Percentiles rank a stretch among this genome's conserved stretches.
Conservation (phyloP, 2,797 vertebrate species). For the Numenius phaeopus region DNA sequence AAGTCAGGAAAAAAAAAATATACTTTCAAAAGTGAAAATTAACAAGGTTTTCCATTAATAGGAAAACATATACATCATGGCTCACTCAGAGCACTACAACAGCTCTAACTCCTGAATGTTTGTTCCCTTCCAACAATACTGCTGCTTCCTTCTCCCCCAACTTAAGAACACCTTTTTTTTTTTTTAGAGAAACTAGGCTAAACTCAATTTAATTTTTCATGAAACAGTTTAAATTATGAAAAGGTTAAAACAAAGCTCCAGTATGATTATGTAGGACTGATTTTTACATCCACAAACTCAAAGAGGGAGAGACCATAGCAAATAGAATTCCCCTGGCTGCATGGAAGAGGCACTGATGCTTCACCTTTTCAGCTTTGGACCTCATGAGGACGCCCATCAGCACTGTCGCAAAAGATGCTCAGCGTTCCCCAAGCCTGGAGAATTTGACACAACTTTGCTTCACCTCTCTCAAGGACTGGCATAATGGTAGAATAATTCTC, state of each 20-base stretch:
- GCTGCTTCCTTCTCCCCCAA: not conserved
- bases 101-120: not conserved
- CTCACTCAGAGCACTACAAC: not conserved
- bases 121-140: not conserved
- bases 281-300: not conserved
- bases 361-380: not conserved
- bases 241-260: not conserved
- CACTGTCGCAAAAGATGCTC: not conserved
- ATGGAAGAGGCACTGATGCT: not conserved
- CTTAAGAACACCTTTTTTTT: not conserved
- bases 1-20: not conserved
- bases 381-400: not conserved
- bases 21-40: not conserved
- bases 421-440: not conserved
- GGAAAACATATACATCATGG: not conserved
- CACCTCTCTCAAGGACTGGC: not conserved
- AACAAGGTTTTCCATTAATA: not conserved
- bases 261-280: not conserved
- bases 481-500: not conserved
- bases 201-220: not conserved
- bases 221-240: not conserved
- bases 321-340: not conserved
- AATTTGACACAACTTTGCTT: not conserved
- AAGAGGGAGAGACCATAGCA: not conserved
- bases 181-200: not conserved